phyloP scores from a whole-genome alignment of 2,113 vertebrate genomes.

The Bos indicus region DNA sequence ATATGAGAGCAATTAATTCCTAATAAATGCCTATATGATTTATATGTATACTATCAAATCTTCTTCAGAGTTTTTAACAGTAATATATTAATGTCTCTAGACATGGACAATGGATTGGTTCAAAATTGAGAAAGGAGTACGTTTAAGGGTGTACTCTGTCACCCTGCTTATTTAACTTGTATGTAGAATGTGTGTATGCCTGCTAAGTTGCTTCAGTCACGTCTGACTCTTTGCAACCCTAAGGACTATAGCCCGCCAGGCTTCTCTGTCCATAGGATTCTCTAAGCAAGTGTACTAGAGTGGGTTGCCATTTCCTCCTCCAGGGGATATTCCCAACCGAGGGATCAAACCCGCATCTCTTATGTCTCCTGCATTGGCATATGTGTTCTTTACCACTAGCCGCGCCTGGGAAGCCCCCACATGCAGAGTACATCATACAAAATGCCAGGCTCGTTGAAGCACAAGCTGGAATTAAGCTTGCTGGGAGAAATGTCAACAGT shows the following conservation, averaged over 20 bases:
- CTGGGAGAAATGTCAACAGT: neutral
- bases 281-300: neutral
- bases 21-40: conserved; percentile 1
- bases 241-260: neutral
- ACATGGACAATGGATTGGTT: neutral
- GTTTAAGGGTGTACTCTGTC: neutral
- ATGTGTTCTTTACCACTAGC: neutral
- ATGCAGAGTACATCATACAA: neutral
- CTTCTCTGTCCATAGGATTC: neutral
- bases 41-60: neutral
- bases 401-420: neutral
- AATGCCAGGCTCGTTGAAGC: neutral
- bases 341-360: accelerated
- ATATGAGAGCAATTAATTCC: conserved; percentile 37
- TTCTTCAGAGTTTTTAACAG: neutral
- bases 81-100: neutral
- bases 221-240: neutral
- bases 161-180: neutral
- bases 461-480: neutral
- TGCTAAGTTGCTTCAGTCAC: neutral
- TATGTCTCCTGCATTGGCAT: neutral
- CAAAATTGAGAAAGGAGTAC: neutral
- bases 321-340: accelerated
- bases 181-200: neutral
- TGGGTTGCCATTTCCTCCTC: neutral